Evolutionary conservation across 1,140 invertebrate genomes (phyloP), one percentile per base, ranked within the genome.

Genomic region (Drosophila melanogaster): DNA sequence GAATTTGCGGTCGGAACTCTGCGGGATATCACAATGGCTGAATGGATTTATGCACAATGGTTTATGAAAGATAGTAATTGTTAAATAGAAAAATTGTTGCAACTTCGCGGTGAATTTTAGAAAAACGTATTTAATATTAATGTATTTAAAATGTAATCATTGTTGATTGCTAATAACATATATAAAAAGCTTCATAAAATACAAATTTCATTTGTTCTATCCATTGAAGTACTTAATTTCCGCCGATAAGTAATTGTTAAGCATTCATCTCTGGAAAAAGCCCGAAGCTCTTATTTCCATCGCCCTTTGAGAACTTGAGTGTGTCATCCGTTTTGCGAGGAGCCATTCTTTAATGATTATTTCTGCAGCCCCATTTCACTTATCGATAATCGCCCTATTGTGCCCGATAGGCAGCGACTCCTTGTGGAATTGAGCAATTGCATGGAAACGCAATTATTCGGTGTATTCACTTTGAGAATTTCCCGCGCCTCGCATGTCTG

Each of bases 391-490:
- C 69, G 69, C 12, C 30, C 46, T 67, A 72, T 72, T 72, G 66
- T 72, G 69, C 56, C 67, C 76, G 64, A 75, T 70, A 70, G 50
- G 65, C 75, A 64, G 62, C 54, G 60, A 46, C 79, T 86, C 83
- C 83, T 87, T 81, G 53, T 72, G 79, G 83, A 79, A 87, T 87
- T 87, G 83, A 83, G 79, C 83, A 87, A 87, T 87, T 87, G 83
- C 83, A 87, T 87, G 83, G 83, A 87, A 87, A 83, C 83, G 79
- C 83, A 87, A 87, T 87, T 87, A 87, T 87, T 79, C 75, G 86
- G 83, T 79, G 83, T 86, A 87, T 71, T 89, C 83, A 70, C 79
- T 83, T 61, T 76, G 76, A 67, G 55, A 55, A 59, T 38, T 66
- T 44, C 35, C 62, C 24, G 24, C 19, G 17, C 24, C n/a, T 26